These are phyloP conservation scores for Notothenia coriiceps DNA, from an alignment of 2,113 vertebrate genomes.

Conservation along the genomic window DNA sequence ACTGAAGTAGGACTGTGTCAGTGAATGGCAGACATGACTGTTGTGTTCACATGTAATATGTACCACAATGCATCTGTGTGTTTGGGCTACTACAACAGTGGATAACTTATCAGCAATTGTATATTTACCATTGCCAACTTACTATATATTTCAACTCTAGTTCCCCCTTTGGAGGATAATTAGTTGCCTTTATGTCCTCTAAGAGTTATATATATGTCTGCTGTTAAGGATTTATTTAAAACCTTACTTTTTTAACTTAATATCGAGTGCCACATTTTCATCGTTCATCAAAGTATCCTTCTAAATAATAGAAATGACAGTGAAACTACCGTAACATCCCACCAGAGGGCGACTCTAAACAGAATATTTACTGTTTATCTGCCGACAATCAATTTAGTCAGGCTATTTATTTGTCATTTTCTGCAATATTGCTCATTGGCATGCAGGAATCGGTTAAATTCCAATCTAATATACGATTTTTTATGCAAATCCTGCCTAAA, in stretches of 20 bases:
- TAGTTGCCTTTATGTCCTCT: not conserved
- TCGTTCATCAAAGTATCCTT: not conserved
- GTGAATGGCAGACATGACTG: conserved; percentile 63
- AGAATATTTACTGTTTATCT: not conserved
- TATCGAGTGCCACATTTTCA: not conserved
- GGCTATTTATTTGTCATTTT: not conserved
- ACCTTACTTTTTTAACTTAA: not conserved
- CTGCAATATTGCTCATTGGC: not conserved
- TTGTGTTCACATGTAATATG: conserved; percentile 46
- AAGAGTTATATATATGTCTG: not conserved
- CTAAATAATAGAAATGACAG: conserved; percentile 12
- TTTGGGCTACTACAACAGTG: conserved; percentile 29
- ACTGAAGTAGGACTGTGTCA: conserved; percentile 52
- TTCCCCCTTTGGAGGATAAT: not conserved
- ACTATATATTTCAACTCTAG: not conserved
- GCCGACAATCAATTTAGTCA: conserved; percentile 21
- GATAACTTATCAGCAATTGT: conserved; percentile 42
- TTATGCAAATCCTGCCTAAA: not conserved
- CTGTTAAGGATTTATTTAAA: not conserved
- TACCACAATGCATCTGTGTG: conserved; percentile 18
- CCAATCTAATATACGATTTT: not conserved
- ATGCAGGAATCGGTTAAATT: not conserved
- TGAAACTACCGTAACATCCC: conserved; percentile 8
- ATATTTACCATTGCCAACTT: conserved; percentile 31
- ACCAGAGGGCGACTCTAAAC: conserved; percentile 50